Base-by-base conservation (phyloP, 2,888 invertebrate species). In the Iselma pallidipennis region DNA sequence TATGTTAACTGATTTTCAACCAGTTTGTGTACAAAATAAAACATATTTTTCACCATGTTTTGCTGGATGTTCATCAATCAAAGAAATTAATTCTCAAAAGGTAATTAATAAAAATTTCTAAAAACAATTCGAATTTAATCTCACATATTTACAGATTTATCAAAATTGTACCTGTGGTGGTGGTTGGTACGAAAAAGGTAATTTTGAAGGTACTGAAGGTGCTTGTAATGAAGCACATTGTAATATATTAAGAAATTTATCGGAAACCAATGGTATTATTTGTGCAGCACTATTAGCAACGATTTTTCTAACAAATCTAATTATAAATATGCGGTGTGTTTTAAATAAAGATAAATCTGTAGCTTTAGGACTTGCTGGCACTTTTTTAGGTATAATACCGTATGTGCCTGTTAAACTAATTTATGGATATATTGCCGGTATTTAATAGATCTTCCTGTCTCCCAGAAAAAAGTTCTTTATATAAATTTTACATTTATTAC, bases 11-110 rank as follows among this genome's bases (percentile, higher is more conserved):
- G 19, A 50, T 28, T 91, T 89, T 71, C 83, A 85, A 57, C 91
- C 91, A 0, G 84, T 91, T 26, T 91, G 90, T 71, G 84, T 86
- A 2, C 82, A 81, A 62, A 84, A 84, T 62, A 78, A 82, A 5
- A 88, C 88, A 0, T 91, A 85, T 75, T 91, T 88, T 74, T 89
- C 89, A 0, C 89, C 91, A 0, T 92, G 92, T 77, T 87, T 88
- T 71, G 91, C 91, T 2, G 91, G 91, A 1, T 92, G 91, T 74
- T 79, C 78, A 5, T 69, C 57, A 4, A 70, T 73, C 2, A 74
- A 81, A 2, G 69, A 76, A n/a, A 78, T 83, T 23, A 55, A 52
- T 23, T 51, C 51, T 1, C 45, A 31, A n/a, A 83, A 84, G 62
- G 82, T 79, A 67, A 67, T 82, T 2, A 80, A 73, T 77, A 79